phyloP scores from a whole-genome alignment of 1,140 invertebrate species.

The Augochlora pura region DNA sequence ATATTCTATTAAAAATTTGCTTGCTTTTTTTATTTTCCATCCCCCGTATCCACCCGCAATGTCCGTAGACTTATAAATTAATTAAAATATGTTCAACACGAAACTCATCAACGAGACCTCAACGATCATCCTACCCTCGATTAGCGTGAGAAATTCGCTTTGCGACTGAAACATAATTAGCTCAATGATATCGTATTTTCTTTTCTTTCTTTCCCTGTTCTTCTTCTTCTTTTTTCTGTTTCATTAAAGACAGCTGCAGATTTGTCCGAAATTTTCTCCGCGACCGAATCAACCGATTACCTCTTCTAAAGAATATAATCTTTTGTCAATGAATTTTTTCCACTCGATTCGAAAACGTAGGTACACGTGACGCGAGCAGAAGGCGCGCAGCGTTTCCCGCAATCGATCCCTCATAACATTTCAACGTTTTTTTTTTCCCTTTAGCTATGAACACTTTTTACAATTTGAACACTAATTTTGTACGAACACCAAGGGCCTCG shows the following conservation, averaged over 20 bases:
- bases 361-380: conserved; percentile 22
- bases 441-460: conserved; percentile 61
- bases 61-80: conserved; percentile 54
- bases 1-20: conserved; percentile 67
- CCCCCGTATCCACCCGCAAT: conserved; percentile 33
- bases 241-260: conserved; percentile 48
- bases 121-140: conserved; percentile 50
- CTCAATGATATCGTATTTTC: not conserved
- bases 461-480: conserved; percentile 67
- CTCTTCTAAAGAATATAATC: too few species aligned
- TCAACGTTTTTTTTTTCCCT: conserved; percentile 20
- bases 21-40: conserved; percentile 36
- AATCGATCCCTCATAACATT: conserved; percentile 35
- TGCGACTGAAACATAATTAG: conserved; percentile 8
- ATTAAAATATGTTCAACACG: conserved; percentile 55
- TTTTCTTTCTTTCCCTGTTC: too few species aligned
- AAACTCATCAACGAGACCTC: conserved; percentile 58
- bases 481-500: conserved; percentile 49
- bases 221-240: too few species aligned
- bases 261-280: not conserved
- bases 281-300: too few species aligned
- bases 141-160: conserved; percentile 59
- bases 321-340: too few species aligned
- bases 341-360: not conserved
- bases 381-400: not conserved